Percentiles rank a stretch among this genome's conserved stretches.
phyloP scores from a whole-genome alignment of 1,140 invertebrate species.

The Diuraphis noxia region DNA sequence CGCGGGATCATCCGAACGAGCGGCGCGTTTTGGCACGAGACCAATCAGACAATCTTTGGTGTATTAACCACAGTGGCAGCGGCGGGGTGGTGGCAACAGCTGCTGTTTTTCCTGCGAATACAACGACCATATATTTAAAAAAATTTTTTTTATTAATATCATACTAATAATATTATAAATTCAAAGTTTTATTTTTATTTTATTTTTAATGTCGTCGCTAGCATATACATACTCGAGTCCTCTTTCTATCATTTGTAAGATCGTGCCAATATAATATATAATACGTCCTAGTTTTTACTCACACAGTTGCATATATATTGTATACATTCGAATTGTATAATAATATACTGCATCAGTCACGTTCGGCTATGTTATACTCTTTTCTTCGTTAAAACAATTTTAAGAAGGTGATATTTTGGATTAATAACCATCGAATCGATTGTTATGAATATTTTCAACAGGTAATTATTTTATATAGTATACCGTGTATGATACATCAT shows the following conservation, averaged over 20 bases:
- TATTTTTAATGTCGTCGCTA: not conserved
- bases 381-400: not conserved
- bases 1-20: not conserved
- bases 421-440: not conserved
- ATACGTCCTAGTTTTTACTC: not conserved
- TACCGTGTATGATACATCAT: not conserved
- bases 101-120: not conserved
- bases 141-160: not conserved
- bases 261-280: not conserved
- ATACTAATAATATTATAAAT: not conserved
- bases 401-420: not conserved
- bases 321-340: not conserved
- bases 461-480: not conserved
- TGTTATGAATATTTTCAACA: not conserved
- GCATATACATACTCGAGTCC: not conserved
- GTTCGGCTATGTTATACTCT: not conserved
- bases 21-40: slow-evolving; percentile 29
- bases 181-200: not conserved
- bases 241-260: not conserved
- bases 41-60: slow-evolving; percentile 18
- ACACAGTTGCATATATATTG: not conserved
- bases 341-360: not conserved
- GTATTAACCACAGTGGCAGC: not conserved
- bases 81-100: not conserved
- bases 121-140: not conserved